A percentile compares a stretch with the other conserved stretches of the same genome.
phyloP scores from a whole-genome alignment of 2,888 invertebrate species.

The Rhagophthalmus giganteus region DNA sequence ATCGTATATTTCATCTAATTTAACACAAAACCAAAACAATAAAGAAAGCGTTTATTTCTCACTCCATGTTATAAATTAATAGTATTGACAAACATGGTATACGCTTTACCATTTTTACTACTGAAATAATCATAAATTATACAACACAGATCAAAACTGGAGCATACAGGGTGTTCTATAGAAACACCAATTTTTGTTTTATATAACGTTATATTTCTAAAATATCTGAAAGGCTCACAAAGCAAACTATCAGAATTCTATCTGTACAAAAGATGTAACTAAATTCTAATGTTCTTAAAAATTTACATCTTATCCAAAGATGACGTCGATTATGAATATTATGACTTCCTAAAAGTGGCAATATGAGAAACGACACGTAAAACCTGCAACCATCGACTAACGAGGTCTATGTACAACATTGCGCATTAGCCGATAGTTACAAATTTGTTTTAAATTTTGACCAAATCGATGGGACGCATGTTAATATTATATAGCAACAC shows the following conservation, averaged over 20 bases:
- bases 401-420: slow-evolving; percentile 13
- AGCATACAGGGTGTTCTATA: slow-evolving; percentile 32
- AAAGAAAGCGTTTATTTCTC: neutral
- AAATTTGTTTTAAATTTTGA: too few relatives aligned
- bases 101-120: slow-evolving; percentile 40
- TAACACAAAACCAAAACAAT: neutral
- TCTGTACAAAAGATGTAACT: slow-evolving; percentile 38
- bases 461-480: too few relatives aligned
- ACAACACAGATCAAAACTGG: slow-evolving; percentile 39
- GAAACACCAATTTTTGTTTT: slow-evolving; percentile 33
- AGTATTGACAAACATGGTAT: neutral
- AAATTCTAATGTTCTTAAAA: slow-evolving; percentile 32
- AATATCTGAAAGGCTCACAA: slow-evolving; percentile 43
- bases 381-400: slow-evolving; percentile 16
- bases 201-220: slow-evolving; percentile 45
- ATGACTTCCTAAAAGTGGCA: slow-evolving; percentile 6
- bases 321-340: slow-evolving; percentile 8
- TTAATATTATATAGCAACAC: too few relatives aligned
- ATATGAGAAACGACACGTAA: slow-evolving; percentile 13
- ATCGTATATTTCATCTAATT: too few relatives aligned
- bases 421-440: too few relatives aligned
- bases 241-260: slow-evolving; percentile 38
- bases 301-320: slow-evolving; percentile 5
- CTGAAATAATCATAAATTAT: slow-evolving; percentile 45
- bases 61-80: neutral